A percentile compares a stretch with the other conserved stretches of the same genome.
phyloP scores from a whole-genome alignment of 1,140 invertebrate species.

The Schmidtea mediterranea region DNA sequence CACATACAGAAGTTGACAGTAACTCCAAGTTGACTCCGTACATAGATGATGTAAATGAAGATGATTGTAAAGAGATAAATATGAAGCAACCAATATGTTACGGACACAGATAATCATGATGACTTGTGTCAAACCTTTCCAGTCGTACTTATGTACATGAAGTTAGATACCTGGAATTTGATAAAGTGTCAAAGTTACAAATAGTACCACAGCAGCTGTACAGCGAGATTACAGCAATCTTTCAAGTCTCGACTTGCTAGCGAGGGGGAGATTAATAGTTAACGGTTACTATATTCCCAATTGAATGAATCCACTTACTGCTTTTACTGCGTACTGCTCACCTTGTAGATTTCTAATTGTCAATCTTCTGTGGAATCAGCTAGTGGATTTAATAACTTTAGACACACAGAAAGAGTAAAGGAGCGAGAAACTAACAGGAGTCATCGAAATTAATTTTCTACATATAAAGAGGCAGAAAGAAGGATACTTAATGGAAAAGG shows the following conservation, averaged over 20 bases:
- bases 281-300: slow-evolving; percentile 5
- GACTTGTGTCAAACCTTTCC: background rate
- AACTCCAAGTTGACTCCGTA: background rate
- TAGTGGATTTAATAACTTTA: slow-evolving; percentile 5
- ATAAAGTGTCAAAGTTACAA: slow-evolving; percentile 2
- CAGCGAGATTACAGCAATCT: background rate
- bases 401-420: slow-evolving; percentile 5
- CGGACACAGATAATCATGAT: slow-evolving; percentile 1
- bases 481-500: slow-evolving; percentile 3
- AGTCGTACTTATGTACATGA: background rate
- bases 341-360: background rate
- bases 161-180: slow-evolving; percentile 6
- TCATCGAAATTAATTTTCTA: slow-evolving; percentile 6
- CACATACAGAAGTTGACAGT: background rate
- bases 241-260: slow-evolving; percentile 5
- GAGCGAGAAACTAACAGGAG: slow-evolving; percentile 2
- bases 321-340: slow-evolving; percentile 5
- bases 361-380: background rate
- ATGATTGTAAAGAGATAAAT: background rate
- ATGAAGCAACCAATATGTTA: background rate
- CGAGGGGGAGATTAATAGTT: background rate
- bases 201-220: slow-evolving; percentile 4
- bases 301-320: slow-evolving; percentile 6
- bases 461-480: slow-evolving; percentile 7
- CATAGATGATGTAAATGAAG: background rate